Percentiles rank a stretch among this genome's conserved stretches.
Conservation (phyloP, 2,113 vertebrate species). For the Hippopotamus amphibius region DNA sequence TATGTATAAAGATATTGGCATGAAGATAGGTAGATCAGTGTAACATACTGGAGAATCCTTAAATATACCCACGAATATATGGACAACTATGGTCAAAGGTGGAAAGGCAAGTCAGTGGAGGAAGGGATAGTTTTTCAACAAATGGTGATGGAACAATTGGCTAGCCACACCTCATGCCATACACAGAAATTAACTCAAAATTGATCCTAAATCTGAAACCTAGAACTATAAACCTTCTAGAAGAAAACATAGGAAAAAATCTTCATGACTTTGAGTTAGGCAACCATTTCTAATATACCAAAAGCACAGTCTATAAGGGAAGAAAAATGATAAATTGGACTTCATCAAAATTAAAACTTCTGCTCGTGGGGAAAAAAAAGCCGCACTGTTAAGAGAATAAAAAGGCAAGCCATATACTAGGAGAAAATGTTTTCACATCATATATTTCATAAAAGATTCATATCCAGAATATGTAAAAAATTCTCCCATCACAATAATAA, state of each 20-base stretch:
- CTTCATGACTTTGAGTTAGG: neutral
- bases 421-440: neutral
- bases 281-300: neutral
- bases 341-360: neutral
- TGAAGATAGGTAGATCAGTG: no score
- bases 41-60: no score
- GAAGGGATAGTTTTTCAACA: no score
- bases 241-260: neutral
- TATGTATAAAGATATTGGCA: no score
- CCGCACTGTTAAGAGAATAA: neutral
- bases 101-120: no score
- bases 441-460: neutral
- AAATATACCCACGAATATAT: no score
- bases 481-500: neutral
- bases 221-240: neutral
- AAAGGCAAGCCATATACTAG: neutral
- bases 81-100: no score
- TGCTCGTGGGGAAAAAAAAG: neutral
- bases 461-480: neutral
- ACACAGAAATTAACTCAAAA: neutral
- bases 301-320: neutral
- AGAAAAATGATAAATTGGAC: neutral
- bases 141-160: no score
- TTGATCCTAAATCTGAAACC: neutral
- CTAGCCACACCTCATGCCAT: no score